Evolutionary conservation across 2,113 vertebrate species (phyloP), one percentile per base, ranked within the genome.

Genomic region (Columba janthina): DNA sequence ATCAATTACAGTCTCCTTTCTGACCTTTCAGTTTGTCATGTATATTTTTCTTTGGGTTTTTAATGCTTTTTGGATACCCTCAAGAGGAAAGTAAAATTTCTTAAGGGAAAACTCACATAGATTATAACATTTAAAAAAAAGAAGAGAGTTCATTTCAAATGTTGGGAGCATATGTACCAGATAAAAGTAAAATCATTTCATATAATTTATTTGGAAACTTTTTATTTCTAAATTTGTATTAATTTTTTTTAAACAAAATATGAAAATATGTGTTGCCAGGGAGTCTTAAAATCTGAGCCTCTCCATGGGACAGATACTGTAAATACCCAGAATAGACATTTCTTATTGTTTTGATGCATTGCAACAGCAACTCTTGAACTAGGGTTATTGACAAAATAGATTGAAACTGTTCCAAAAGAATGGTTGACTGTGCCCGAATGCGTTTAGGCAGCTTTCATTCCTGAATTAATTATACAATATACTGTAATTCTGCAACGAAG

Each of bases 1-100:
- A 94, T 88, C 80, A 88, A 84, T 90, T 96, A 74, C 25, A n/a
- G 51, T 92, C 88, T 92, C 69, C 86, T 86, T 92, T 89, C 73
- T 94, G 83, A 84, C 69, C 72, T 94, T 95, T 92, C 64, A 86
- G 57, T 92, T 93, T 93, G 83, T 92, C 69, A 48, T 90, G 32
- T 89, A 25, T 86, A 13, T 83, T 95, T 94, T 95, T 88, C 85
- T 88, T 83, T 25, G 36, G 13, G 18, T 72, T 89, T 90, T 92
- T 93, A 88, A 86, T 84, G 78, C 10, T 90, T 69, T 85, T 88
- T 80, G 75, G 76, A 86, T 91, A 38, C 28, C 57, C 85, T 84
- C 88, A 75, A 92, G 80, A 89, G 85, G 48, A 92, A 93, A 88
- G 73, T 61, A 84, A 94, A 85, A 38, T 11, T 83, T 92, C 78